Base-by-base conservation (phyloP, 2,797 vertebrate species). In the Lepus townsendii region DNA sequence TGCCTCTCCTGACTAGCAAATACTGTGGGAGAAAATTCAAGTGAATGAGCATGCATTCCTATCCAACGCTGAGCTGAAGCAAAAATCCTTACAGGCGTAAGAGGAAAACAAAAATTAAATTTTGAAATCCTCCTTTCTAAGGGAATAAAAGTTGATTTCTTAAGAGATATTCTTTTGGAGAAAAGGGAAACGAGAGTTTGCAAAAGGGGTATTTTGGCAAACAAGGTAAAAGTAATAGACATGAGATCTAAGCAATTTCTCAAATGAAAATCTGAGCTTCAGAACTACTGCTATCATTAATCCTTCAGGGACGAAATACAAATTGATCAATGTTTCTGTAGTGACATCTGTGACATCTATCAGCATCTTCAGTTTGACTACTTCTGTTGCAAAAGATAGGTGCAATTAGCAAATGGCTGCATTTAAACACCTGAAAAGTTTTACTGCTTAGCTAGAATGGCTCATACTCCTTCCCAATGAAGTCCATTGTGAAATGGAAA, bases 211-310 rank as follows among this genome's bases (percentile, higher is more conserved):
- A 87, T 50, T 84, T 92, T 92, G 78, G 72, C 83, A 94, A 95
- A 32, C 12, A 0, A 91, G 50, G 1, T 88, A 38, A 88, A 93
- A 91, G 66, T 87, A 83, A 92, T 32, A 75, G 35, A 19, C 50
- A 85, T 32, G 26, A 52, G 35, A 92, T 27, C 63, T 68, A 84
- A 89, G 72, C 32, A 85, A 86, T 92, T 83, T 93, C 78, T 96
- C 84, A 95, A 96, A 93, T n/a, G 80, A 87, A 96, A 94, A 94
- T 94, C 27, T 91, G 62, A 94, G 65, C 88, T 95, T 86, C 62
- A 77, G 86, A 65, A 89, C 32, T 68, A 92, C 32, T 72, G 20
- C 60, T 92, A 90, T 73, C 83, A 95, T 92, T 84, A 82, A 93
- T 94, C 60, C 26, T 93, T 93, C 30, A 73, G 10, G 20, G 76